Evolutionary conservation across 2,888 invertebrate genomes (phyloP).

Genomic region (Gortyna flavago): DNA sequence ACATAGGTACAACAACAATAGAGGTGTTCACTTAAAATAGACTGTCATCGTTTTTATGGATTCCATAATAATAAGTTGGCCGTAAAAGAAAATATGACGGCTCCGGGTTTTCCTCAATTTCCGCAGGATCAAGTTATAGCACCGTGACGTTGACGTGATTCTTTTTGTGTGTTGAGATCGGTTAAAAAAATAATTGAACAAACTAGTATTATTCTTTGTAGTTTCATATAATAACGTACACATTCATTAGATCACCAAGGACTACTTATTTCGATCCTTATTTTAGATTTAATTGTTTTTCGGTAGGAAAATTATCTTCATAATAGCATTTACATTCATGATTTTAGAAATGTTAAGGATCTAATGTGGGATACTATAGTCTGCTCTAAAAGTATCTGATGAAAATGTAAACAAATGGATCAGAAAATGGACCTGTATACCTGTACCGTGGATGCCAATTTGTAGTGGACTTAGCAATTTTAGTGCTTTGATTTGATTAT

Average conservation of each 20-base stretch:
- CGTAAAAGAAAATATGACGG: slow-evolving; percentile 39
- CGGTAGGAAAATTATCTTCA: background rate
- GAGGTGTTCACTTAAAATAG: slow-evolving; percentile 16
- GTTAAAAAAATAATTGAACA: background rate
- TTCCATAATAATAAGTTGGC: slow-evolving; percentile 36
- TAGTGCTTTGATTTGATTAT: background rate
- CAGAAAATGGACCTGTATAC: background rate
- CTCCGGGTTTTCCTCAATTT: slow-evolving; percentile 47
- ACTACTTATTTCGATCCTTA: background rate
- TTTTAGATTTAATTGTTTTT: background rate
- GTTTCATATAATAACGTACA: background rate
- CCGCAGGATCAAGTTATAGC: slow-evolving; percentile 40
- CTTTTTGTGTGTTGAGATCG: slow-evolving; percentile 11
- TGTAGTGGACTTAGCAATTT: background rate
- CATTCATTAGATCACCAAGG: background rate
- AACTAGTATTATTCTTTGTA: background rate
- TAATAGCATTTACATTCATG: background rate
- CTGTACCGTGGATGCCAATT: background rate
- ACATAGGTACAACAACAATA: slow-evolving; percentile 12
- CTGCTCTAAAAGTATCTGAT: background rate
- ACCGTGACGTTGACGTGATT: slow-evolving; percentile 1
- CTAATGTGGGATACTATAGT: background rate
- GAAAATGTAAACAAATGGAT: background rate
- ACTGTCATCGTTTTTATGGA: slow-evolving; percentile 30
- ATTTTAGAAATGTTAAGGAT: background rate